Conservation (phyloP, 2,797 vertebrate species). For the Onychomys torridus region DNA sequence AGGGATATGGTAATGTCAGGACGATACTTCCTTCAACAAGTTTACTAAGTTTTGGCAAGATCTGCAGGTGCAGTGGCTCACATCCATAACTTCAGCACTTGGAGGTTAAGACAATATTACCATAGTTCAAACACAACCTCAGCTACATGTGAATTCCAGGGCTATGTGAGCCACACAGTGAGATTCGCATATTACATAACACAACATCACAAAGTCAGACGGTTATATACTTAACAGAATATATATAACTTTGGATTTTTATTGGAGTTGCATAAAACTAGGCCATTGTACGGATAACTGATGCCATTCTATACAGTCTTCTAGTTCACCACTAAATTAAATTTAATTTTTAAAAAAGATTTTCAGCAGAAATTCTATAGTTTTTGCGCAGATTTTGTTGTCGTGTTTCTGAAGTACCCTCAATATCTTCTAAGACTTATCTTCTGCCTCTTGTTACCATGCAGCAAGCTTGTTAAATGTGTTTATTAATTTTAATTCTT, state of each 20-base stretch:
- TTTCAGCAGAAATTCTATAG: not conserved
- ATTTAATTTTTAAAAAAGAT: not conserved
- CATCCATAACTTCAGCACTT: not conserved
- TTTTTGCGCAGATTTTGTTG: not conserved
- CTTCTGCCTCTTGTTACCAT: not conserved
- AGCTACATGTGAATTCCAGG: not conserved
- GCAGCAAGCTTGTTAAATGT: not conserved
- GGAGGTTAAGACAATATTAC: not conserved
- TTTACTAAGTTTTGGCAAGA: not conserved
- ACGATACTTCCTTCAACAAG: not conserved
- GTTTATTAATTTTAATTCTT: not conserved
- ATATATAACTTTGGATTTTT: not conserved
- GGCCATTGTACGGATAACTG: not conserved
- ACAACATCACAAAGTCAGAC: not conserved
- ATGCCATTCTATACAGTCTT: not conserved
- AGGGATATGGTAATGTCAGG: not conserved
- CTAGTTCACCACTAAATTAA: not conserved
- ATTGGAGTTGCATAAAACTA: slow-evolving; percentile 3
- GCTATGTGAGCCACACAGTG: not conserved
- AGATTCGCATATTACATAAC: not conserved
- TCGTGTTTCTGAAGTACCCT: not conserved
- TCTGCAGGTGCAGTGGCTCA: not conserved
- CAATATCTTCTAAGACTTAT: not conserved
- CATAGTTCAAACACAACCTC: not conserved
- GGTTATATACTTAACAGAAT: not conserved